These are phyloP conservation scores for Dryobates pubescens DNA, from an alignment of 2,797 vertebrate species.

Conservation along the genomic window DNA sequence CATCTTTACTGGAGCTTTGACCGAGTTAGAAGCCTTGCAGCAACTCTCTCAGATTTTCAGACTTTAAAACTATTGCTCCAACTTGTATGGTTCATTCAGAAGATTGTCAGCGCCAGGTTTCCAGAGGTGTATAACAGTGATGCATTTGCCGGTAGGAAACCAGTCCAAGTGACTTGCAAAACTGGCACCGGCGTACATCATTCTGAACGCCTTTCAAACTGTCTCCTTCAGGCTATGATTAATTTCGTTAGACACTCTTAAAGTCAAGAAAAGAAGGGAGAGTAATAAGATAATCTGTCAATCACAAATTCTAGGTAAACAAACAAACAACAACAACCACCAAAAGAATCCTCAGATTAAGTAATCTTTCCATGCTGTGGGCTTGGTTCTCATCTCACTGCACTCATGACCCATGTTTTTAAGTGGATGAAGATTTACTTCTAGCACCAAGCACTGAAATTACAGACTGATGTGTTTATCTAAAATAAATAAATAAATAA, in stretches of 20 bases:
- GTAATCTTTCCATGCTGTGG: slow-evolving; percentile 11
- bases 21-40: neutral
- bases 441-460: neutral
- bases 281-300: slow-evolving; percentile 58
- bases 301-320: slow-evolving; percentile 29
- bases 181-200: slow-evolving; percentile 67
- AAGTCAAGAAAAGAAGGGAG: slow-evolving; percentile 35
- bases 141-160: slow-evolving; percentile 74
- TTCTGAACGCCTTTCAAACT: slow-evolving; percentile 72
- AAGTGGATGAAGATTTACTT: slow-evolving; percentile 5
- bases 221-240: slow-evolving; percentile 71
- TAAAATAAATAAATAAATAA: neutral
- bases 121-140: slow-evolving; percentile 62
- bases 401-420: neutral
- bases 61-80: slow-evolving; percentile 14
- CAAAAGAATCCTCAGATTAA: slow-evolving; percentile 9
- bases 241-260: slow-evolving; percentile 72
- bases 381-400: slow-evolving; percentile 7
- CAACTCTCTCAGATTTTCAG: neutral
- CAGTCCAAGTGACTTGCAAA: slow-evolving; percentile 72
- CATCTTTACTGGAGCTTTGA: neutral
- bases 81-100: slow-evolving; percentile 68
- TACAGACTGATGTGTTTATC: neutral
- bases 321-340: neutral
- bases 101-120: slow-evolving; percentile 71